Percentiles rank a stretch among this genome's conserved stretches.
Evolutionary conservation across 2,888 invertebrate genomes (phyloP).

Genomic region (Stegophylla sp.): DNA sequence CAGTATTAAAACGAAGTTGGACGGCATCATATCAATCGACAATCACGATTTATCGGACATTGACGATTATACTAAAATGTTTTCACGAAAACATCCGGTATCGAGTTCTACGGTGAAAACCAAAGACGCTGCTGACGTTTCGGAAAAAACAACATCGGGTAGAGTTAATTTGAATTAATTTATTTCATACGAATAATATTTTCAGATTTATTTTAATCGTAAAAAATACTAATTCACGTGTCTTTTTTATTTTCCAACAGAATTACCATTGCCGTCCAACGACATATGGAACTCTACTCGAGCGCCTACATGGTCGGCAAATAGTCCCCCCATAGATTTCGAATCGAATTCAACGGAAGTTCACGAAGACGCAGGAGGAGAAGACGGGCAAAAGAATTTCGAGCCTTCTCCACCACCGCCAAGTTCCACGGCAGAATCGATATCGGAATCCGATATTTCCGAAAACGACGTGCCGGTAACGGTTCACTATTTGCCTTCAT

Average conservation of each 20-base stretch:
- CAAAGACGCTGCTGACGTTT: neutral
- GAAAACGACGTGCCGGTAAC: conserved; percentile 51
- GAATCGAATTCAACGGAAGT: conserved; percentile 31
- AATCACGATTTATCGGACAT: conserved; percentile 5
- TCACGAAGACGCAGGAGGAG: conserved; percentile 24
- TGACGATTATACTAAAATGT: conserved; percentile 24
- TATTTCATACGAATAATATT: neutral
- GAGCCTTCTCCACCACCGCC: conserved; percentile 25
- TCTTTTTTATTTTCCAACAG: conserved; percentile 5
- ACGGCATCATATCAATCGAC: neutral
- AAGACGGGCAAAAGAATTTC: conserved; percentile 18
- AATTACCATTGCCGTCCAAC: conserved; percentile 6
- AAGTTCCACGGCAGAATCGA: conserved; percentile 15
- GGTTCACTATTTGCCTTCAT: neutral
- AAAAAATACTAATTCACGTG: no score
- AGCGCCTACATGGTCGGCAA: conserved; percentile 3
- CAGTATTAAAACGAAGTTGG: conserved; percentile 35
- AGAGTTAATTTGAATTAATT: neutral
- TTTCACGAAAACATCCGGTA: conserved; percentile 14
- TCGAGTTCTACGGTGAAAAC: neutral
- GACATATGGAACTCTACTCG: conserved; percentile 38
- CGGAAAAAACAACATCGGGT: conserved; percentile 41
- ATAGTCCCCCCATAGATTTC: neutral
- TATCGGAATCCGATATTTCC: conserved; percentile 38
- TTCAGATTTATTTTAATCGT: no score